phyloP scores from a whole-genome alignment of 2,888 invertebrate genomes.

The Platypus cylindrus region DNA sequence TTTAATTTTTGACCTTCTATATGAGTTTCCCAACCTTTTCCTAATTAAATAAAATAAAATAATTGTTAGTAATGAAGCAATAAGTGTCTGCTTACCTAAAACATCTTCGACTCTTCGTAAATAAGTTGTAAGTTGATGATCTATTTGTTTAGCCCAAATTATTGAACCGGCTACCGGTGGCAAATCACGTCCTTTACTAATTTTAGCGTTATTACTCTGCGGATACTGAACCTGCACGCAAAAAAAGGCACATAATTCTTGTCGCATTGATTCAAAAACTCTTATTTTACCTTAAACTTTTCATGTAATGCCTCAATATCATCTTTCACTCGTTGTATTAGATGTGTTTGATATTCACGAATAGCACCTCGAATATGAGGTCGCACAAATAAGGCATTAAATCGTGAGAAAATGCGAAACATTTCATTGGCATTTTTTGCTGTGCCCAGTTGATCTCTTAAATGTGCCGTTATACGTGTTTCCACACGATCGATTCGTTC shows the following conservation, averaged over 20 bases:
- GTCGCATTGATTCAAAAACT: not conserved
- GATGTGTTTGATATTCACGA: conserved; percentile 96
- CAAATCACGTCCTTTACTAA: conserved; percentile 85
- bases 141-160: conserved; percentile 98
- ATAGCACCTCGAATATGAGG: conserved; percentile 99
- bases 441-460: conserved; percentile 90
- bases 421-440: conserved; percentile 99
- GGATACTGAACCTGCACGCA: conserved; percentile 74
- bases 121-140: conserved; percentile 91
- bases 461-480: conserved; percentile 91
- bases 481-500: conserved; percentile 97
- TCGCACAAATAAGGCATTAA: conserved; percentile 96
- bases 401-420: conserved; percentile 97
- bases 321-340: conserved; percentile 97
- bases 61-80: not conserved
- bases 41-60: conserved; percentile 30
- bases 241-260: not conserved
- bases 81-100: conserved; percentile 47
- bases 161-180: conserved; percentile 97
- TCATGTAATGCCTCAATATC: conserved; percentile 97
- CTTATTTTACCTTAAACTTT: conserved; percentile 85
- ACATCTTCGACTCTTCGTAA: conserved; percentile 96
- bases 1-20: conserved; percentile 97
- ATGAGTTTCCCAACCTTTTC: conserved; percentile 98
- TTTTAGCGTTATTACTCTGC: conserved; percentile 83